Percentiles rank a stretch among this genome's conserved stretches.
Evolutionary conservation across 2,888 invertebrate species (phyloP).

Genomic region (Chorisops tibialis): DNA sequence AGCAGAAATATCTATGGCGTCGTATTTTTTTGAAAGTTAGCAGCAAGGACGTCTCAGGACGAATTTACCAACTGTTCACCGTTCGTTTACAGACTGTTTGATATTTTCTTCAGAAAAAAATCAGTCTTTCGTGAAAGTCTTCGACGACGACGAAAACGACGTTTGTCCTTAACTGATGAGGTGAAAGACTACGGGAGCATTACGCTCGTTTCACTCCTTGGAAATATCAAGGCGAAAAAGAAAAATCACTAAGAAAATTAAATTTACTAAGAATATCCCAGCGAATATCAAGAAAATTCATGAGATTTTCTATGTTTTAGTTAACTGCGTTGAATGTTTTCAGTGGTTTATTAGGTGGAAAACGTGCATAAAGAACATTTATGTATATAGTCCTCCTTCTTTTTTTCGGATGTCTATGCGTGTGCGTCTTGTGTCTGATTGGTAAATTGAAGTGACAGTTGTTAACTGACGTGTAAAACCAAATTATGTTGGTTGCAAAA

Average conservation of each 20-base stretch:
- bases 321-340: conserved; percentile 2
- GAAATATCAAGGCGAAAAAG: not conserved
- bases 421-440: conserved; percentile 6
- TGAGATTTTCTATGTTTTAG: no score
- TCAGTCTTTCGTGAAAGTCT: no score
- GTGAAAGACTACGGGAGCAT: not conserved
- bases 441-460: conserved; percentile 21
- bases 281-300: no score
- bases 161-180: not conserved
- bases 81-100: no score
- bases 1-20: not conserved
- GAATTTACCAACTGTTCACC: no score
- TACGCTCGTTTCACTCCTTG: not conserved
- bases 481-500: conserved; percentile 18
- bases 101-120: no score
- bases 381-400: no score
- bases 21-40: not conserved
- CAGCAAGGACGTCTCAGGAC: not conserved
- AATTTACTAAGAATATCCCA: not conserved
- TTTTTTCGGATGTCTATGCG: no score
- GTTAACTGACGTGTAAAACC: conserved; percentile 25
- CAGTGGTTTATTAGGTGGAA: conserved; percentile 17
- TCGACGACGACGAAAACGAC: no score
- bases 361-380: not conserved
- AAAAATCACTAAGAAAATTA: conserved; percentile 3